Conservation (phyloP, 2,113 vertebrate species). For the Hemiscyllium ocellatum region DNA sequence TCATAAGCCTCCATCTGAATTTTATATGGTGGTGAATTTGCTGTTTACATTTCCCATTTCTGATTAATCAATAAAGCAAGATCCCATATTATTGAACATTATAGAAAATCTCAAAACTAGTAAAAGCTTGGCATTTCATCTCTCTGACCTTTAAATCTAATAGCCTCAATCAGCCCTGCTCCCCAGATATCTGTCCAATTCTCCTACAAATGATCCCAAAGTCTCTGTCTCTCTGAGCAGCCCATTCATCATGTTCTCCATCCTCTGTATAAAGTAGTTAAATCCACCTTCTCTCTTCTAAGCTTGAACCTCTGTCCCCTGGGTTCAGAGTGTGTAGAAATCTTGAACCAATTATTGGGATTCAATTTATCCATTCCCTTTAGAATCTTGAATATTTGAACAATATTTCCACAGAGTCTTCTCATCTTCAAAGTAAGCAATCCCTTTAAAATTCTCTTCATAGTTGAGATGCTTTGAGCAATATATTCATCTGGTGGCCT, state of each 20-base stretch:
- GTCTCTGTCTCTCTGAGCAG: background rate
- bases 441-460: background rate
- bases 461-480: background rate
- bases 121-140: background rate
- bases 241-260: background rate
- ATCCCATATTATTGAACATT: background rate
- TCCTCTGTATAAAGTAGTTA: background rate
- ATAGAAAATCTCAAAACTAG: background rate
- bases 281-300: background rate
- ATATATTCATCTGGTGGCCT: background rate
- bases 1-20: background rate
- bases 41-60: background rate
- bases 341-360: background rate
- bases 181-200: background rate
- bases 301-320: background rate
- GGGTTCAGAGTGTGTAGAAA: background rate
- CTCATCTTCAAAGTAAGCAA: conserved; percentile 6
- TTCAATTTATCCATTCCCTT: conserved; percentile 14
- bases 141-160: background rate
- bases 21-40: background rate
- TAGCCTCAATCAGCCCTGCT: background rate
- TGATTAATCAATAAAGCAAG: background rate
- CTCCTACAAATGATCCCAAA: background rate
- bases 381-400: background rate
- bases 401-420: background rate